These are phyloP conservation scores for Stratiomys singularior DNA, from an alignment of 2,888 invertebrate genomes.

Conservation along the genomic window DNA sequence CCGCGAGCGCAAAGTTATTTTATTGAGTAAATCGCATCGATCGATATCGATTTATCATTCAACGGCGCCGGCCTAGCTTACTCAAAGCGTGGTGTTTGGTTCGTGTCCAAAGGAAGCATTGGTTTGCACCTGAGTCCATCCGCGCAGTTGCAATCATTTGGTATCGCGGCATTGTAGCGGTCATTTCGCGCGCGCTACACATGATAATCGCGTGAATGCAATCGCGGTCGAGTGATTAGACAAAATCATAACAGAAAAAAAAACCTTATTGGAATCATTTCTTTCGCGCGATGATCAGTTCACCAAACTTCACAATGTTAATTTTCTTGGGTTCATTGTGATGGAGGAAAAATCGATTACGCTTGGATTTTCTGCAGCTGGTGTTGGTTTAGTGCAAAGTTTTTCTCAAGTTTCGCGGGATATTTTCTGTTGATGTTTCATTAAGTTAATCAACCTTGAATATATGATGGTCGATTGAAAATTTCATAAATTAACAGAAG, in stretches of 20 bases:
- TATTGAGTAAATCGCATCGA: not conserved
- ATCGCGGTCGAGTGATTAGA: slow-evolving; percentile 45
- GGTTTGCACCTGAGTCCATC: slow-evolving; percentile 20
- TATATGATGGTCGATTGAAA: not conserved
- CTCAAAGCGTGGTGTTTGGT: not conserved
- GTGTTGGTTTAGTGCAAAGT: not conserved
- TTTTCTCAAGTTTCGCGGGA: not conserved
- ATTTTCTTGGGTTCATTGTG: slow-evolving; percentile 37
- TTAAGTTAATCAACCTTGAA: not conserved
- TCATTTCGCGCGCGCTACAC: slow-evolving; percentile 30
- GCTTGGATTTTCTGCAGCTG: not conserved
- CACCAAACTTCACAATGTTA: not conserved
- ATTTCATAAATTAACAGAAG: not conserved
- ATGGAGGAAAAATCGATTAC: slow-evolving; percentile 31
- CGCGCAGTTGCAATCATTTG: slow-evolving; percentile 29
- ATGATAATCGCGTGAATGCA: slow-evolving; percentile 32
- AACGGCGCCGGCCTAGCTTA: not conserved
- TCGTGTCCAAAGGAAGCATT: not conserved
- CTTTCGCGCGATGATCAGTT: slow-evolving; percentile 11
- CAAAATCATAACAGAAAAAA: slow-evolving; percentile 39
- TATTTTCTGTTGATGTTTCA: not conserved
- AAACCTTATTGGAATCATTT: slow-evolving; percentile 22
- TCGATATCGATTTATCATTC: no score
- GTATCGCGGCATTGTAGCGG: slow-evolving; percentile 37
- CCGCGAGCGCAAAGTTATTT: not conserved